These are phyloP conservation scores for Ethmia dodecea DNA, from an alignment of 2,888 invertebrate genomes.

Conservation along the genomic window DNA sequence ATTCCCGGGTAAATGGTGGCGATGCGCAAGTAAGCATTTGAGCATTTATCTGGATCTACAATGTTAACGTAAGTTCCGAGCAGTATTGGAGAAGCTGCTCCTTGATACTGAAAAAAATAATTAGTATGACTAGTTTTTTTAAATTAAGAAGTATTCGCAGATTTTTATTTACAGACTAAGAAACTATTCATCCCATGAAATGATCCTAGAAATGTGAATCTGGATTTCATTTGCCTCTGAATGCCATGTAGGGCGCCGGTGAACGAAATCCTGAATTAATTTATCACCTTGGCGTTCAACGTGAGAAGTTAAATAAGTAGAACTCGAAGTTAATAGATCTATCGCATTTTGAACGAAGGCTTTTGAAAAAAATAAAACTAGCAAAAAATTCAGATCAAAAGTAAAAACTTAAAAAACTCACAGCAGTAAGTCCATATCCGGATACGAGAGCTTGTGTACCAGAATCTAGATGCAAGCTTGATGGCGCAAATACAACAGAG, in stretches of 20 bases:
- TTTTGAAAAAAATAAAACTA: too few relatives aligned
- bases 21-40: constrained; percentile 46
- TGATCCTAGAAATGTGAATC: too few relatives aligned
- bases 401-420: constrained; percentile 22
- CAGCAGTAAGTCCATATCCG: constrained; percentile 55
- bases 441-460: constrained; percentile 57
- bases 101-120: constrained; percentile 47
- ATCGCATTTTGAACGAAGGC: too few relatives aligned
- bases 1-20: constrained; percentile 50
- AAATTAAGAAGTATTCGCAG: background rate
- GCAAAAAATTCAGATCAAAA: background rate
- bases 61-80: constrained; percentile 55
- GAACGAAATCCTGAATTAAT: too few relatives aligned
- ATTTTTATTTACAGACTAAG: too few relatives aligned
- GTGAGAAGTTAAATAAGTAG: too few relatives aligned
- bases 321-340: too few relatives aligned
- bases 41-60: constrained; percentile 50
- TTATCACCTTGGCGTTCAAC: too few relatives aligned
- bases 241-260: too few relatives aligned
- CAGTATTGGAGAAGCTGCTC: constrained; percentile 42
- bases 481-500: constrained; percentile 37
- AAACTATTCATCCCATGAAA: too few relatives aligned
- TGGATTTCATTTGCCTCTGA: too few relatives aligned
- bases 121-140: background rate
- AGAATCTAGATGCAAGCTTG: constrained; percentile 30